phyloP scores from a whole-genome alignment of 2,113 vertebrate species.

The Elanoides forficatus region DNA sequence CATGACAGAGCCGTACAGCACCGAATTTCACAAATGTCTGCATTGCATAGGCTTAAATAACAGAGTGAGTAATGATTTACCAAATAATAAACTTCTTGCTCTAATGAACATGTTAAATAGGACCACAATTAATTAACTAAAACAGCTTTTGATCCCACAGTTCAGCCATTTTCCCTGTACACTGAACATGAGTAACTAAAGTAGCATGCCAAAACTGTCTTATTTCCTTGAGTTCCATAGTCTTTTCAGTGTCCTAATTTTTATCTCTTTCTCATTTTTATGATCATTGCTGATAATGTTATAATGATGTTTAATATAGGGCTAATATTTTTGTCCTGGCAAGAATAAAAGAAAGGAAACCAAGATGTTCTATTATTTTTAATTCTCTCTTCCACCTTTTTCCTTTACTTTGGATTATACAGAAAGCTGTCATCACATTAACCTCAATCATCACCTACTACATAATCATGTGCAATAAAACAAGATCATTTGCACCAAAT shows the following conservation, averaged over 20 bases:
- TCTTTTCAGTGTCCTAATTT: not conserved
- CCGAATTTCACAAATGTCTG: not conserved
- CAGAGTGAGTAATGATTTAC: not conserved
- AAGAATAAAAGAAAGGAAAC: not conserved
- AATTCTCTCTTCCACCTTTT: not conserved
- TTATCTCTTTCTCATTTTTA: not conserved
- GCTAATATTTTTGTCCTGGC: not conserved
- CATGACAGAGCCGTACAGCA: not conserved
- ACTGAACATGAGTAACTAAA: not conserved
- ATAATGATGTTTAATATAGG: not conserved
- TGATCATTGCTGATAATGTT: not conserved
- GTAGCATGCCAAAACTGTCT: not conserved
- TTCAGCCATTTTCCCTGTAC: not conserved
- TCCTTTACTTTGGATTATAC: not conserved
- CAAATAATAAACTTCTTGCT: not conserved
- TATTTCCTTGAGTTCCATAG: not conserved
- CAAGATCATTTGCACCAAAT: not conserved
- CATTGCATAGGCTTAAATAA: not conserved
- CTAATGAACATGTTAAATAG: not conserved
- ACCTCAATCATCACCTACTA: not conserved
- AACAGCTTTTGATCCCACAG: not conserved
- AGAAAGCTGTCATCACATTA: not conserved
- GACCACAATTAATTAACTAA: not conserved
- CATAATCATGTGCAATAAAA: not conserved
- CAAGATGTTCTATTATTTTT: fast-evolving